phyloP scores from a whole-genome alignment of 2,113 vertebrate genomes.

The Camarhynchus parvulus region DNA sequence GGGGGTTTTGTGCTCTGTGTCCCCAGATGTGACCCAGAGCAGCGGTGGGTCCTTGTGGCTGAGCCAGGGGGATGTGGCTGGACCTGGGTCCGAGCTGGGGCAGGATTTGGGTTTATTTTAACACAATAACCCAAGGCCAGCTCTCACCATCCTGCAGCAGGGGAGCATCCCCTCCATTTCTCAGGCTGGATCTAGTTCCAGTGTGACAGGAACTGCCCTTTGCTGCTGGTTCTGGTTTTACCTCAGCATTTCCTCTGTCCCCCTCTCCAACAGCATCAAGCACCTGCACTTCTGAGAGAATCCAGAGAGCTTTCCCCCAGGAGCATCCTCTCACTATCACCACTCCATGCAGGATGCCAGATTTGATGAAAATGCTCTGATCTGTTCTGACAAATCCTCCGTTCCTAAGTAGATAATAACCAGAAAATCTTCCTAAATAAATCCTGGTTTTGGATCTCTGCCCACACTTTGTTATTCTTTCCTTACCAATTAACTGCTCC shows the following conservation, averaged over 20 bases:
- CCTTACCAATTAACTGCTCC: not conserved
- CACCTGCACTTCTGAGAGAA: not conserved
- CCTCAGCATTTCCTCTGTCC: rapidly evolving
- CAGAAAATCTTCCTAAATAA: conserved; percentile 28
- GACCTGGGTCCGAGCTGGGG: rapidly evolving
- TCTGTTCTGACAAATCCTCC: conserved; percentile 38
- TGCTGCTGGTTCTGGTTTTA: not conserved
- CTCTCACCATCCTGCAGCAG: not conserved
- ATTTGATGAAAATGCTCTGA: not conserved
- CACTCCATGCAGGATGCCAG: not conserved
- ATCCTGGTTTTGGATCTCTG: not conserved
- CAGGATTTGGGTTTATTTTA: not conserved
- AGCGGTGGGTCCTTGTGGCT: rapidly evolving
- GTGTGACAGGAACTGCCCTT: too few species aligned
- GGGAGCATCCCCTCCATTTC: not conserved
- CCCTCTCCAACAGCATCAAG: rapidly evolving
- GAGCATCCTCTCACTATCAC: not conserved
- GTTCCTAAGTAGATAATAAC: conserved; percentile 30
- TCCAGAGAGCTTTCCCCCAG: not conserved
- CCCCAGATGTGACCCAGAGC: not conserved
- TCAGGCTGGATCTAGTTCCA: not conserved
- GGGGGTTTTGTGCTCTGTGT: not conserved
- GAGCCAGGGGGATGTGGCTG: not conserved
- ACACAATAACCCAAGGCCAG: not conserved
- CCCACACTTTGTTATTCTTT: not conserved